Conservation (phyloP, 2,113 vertebrate genomes). For the Xiphophorus couchianus region DNA sequence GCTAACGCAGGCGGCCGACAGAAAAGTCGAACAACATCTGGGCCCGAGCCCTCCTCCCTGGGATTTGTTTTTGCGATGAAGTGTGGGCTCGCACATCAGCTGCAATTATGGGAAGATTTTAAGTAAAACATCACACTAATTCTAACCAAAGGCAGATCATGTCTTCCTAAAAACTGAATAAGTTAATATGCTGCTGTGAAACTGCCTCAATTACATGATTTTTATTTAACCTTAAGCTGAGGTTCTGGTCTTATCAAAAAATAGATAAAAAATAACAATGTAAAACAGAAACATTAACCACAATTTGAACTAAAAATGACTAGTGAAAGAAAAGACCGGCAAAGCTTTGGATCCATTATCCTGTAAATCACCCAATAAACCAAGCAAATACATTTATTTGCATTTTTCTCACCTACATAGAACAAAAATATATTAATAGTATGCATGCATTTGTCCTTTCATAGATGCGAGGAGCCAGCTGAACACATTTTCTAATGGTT, state of each 20-base stretch:
- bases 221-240: slow-evolving; percentile 1
- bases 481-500: slow-evolving; percentile 2
- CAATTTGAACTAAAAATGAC: neutral
- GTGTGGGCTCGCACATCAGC: slow-evolving; percentile 14
- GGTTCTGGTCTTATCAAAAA: too few relatives aligned
- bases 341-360: neutral
- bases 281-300: neutral
- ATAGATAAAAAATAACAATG: neutral
- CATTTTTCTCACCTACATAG: neutral
- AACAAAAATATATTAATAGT: neutral
- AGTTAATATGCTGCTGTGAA: neutral
- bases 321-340: neutral
- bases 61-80: slow-evolving; percentile 8
- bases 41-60: slow-evolving; percentile 61
- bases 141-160: neutral
- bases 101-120: slow-evolving; percentile 4
- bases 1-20: slow-evolving; percentile 51
- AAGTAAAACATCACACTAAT: neutral
- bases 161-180: neutral
- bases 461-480: slow-evolving; percentile 26
- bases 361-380: slow-evolving; percentile 2
- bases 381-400: neutral
- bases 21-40: slow-evolving; percentile 70
- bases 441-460: neutral
- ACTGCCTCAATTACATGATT: neutral